Conservation (phyloP, 2,888 invertebrate genomes). For the Phyllotreta cruciferae region DNA sequence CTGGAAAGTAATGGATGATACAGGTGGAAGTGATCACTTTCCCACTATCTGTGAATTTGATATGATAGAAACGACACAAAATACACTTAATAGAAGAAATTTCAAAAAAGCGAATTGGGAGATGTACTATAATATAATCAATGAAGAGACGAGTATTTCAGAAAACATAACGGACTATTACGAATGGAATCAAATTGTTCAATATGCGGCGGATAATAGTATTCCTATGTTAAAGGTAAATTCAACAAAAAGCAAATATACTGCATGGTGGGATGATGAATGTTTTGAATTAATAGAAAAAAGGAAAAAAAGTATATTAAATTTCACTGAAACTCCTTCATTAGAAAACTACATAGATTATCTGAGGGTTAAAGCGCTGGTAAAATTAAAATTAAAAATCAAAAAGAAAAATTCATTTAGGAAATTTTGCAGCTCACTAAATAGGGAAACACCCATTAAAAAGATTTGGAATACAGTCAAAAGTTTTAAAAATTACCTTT, state of each 20-base stretch:
- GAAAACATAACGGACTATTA: no score
- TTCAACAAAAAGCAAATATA: not conserved
- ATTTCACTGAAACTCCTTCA: not conserved
- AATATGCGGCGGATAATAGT: not conserved
- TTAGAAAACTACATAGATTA: constrained; percentile 12
- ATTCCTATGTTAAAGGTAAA: not conserved
- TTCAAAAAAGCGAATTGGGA: no score
- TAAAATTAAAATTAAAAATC: constrained; percentile 15
- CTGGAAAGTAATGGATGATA: no score
- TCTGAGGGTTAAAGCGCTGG: constrained; percentile 12
- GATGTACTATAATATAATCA: no score
- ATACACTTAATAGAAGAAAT: no score
- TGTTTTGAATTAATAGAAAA: constrained; percentile 4
- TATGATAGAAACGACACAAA: no score
- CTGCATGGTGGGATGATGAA: constrained; percentile 1
- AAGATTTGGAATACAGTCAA: constrained; percentile 21
- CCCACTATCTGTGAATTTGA: no score
- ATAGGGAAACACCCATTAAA: constrained; percentile 8
- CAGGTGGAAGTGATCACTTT: no score
- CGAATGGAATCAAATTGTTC: not conserved
- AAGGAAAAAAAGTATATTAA: not conserved
- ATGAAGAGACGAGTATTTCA: no score
- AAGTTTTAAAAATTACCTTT: constrained; percentile 8
- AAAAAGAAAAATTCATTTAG: constrained; percentile 10
- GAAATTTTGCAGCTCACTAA: constrained; percentile 5